Base-by-base conservation (phyloP, 2,888 invertebrate genomes). In the Drosophila rubida region DNA sequence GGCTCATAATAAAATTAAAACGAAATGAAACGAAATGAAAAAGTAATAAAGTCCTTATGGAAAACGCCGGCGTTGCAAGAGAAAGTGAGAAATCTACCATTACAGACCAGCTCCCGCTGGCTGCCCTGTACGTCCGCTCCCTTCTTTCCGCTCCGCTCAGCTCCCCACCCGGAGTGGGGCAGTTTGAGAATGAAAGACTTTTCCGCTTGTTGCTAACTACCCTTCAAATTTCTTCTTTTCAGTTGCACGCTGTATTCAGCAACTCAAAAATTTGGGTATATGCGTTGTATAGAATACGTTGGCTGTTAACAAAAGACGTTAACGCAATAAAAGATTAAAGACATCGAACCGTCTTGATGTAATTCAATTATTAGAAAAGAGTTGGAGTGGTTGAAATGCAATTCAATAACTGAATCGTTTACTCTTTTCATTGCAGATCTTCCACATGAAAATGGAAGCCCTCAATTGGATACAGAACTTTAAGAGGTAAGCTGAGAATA, bases 21-120 rank as follows among this genome's bases (percentile, higher is more conserved):
- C 80, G 70, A 87, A 88, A 89, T 87, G 87, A 89, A 87, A 87
- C 79, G 87, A 84, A 87, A 89, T 89, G 82, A 88, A 87, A 88
- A 87, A 88, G 87, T 87, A 88, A 84, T 87, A 88, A 87, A 84
- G 87, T 88, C 84, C 89, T 88, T 76, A 88, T 89, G 87, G 85
- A 82, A 79, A 82, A 85, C 70, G 81, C 41, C 69, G 66, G 61
- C 57, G 54, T 50, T 53, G 55, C 73, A 65, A 54, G 42, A 71
- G 53, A 44, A 53, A 57, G 39, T 57, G 49, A 61, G 51, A 58
- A 58, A 54, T 42, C 59, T 44, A 55, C 44, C 9, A 76, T 48
- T 57, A 30, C 61, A 22, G 45, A 2, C 35, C 51, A 48, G 23
- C 37, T 22, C 45, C 42, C 41, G 25, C 35, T 41, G 22, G 11